A percentile compares a stretch with the other conserved stretches of the same genome.
phyloP scores from a whole-genome alignment of 1,140 invertebrate species.

The Drosophila ananassae region DNA sequence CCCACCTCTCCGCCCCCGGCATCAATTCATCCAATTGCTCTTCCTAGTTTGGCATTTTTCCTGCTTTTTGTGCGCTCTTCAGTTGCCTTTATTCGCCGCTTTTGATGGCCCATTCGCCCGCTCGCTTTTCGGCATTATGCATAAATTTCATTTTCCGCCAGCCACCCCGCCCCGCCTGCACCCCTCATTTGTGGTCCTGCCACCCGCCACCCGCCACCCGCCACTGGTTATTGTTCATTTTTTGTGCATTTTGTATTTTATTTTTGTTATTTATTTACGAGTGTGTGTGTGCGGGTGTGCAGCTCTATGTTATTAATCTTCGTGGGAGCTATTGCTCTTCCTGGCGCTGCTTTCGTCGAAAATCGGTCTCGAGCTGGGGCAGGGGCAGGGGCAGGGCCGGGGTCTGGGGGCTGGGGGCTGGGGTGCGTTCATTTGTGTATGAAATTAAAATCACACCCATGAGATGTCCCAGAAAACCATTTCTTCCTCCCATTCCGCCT shows the following conservation, averaged over 20 bases:
- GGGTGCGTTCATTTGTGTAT: constrained; percentile 83
- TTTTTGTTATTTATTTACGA: constrained; percentile 72
- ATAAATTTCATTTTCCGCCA: constrained; percentile 73
- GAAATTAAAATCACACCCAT: constrained; percentile 84
- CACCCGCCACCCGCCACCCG: neutral
- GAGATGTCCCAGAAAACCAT: constrained; percentile 56
- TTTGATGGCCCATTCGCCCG: constrained; percentile 71
- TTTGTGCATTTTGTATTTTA: constrained; percentile 72
- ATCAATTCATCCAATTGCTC: constrained; percentile 58
- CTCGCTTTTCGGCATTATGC: constrained; percentile 66
- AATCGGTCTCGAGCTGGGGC: too few species aligned
- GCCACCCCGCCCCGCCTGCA: neutral
- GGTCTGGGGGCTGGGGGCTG: neutral
- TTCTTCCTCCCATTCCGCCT: neutral
- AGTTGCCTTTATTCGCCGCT: constrained; percentile 63
- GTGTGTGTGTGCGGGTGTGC: constrained; percentile 35
- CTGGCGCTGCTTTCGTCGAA: constrained; percentile 1
- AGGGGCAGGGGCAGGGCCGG: too few species aligned
- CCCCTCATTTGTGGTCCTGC: too few species aligned
- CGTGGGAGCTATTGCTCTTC: constrained; percentile 81
- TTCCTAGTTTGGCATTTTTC: constrained; percentile 55
- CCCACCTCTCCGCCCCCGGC: neutral
- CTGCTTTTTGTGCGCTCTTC: constrained; percentile 16
- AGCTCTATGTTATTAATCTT: constrained; percentile 76
- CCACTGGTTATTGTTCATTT: constrained; percentile 74